Conservation (phyloP, 2,113 vertebrate species). For the Pungitius pungitius region DNA sequence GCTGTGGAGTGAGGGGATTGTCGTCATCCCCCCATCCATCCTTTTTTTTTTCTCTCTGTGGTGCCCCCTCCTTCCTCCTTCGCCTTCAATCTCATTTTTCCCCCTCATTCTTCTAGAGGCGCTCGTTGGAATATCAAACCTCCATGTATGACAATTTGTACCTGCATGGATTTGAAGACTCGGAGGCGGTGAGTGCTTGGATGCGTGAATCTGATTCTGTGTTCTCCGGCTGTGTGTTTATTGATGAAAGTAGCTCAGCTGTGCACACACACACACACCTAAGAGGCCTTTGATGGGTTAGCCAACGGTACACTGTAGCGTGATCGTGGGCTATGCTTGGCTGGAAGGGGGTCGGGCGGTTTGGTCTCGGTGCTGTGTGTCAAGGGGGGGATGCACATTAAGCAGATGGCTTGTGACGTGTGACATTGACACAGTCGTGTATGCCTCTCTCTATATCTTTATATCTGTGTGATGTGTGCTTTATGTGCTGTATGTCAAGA, state of each 20-base stretch:
- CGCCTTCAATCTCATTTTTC: conserved; percentile 58
- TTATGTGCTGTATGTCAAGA: background rate
- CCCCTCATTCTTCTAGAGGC: conserved; percentile 70
- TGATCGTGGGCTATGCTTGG: conserved; percentile 60
- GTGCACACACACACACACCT: conserved; percentile 32
- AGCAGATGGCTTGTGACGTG: conserved; percentile 59
- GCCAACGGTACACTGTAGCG: conserved; percentile 51
- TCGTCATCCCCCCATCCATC: conserved; percentile 71
- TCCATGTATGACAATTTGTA: conserved; percentile 82
- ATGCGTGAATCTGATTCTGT: conserved; percentile 41
- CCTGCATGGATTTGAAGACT: conserved; percentile 81
- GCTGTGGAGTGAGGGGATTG: conserved; percentile 68
- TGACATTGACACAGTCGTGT: conserved; percentile 46
- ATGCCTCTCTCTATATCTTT: conserved; percentile 15
- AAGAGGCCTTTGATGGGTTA: conserved; percentile 58
- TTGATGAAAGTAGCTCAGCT: conserved; percentile 52
- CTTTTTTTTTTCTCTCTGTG: conserved; percentile 55
- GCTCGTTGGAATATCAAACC: conserved; percentile 73
- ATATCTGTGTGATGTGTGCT: conserved; percentile 25
- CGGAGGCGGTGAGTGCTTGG: conserved; percentile 74
- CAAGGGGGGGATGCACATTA: conserved; percentile 56
- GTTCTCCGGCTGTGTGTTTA: conserved; percentile 41
- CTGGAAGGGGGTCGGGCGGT: conserved; percentile 63
- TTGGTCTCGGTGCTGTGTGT: conserved; percentile 26
- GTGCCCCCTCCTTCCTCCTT: conserved; percentile 60